Percentiles rank a stretch among this genome's conserved stretches.
phyloP scores from a whole-genome alignment of 2,113 vertebrate species.

The Pimephales promelas region DNA sequence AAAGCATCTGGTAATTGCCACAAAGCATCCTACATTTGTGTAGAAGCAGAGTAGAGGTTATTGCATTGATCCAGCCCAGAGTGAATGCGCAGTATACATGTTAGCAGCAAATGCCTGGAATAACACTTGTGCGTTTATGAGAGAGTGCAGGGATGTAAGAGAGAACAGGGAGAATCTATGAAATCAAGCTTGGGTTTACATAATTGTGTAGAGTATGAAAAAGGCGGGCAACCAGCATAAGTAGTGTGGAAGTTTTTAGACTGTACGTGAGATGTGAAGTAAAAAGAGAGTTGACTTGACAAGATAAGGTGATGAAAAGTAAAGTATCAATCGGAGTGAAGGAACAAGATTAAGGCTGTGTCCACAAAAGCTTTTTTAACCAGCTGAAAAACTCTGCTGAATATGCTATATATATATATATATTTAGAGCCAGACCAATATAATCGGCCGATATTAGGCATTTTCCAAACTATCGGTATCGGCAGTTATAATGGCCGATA shows the following conservation, averaged over 20 bases:
- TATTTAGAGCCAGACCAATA: too few relatives aligned
- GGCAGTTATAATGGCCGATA: too few relatives aligned
- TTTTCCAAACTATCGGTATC: too few relatives aligned
- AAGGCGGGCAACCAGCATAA: background rate
- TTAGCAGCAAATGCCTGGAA: background rate
- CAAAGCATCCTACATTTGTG: background rate
- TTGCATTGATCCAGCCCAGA: background rate
- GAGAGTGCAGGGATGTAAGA: background rate
- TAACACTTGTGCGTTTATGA: background rate
- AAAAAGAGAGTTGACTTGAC: background rate
- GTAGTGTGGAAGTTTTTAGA: background rate
- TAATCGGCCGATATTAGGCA: too few relatives aligned
- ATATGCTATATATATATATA: too few relatives aligned
- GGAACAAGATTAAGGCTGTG: background rate
- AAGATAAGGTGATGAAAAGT: background rate
- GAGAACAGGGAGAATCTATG: background rate
- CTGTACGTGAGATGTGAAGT: background rate
- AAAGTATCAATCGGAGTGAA: background rate
- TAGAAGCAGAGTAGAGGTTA: background rate
- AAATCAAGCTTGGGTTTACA: background rate
- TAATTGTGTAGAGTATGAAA: background rate
- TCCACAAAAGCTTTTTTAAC: too few relatives aligned
- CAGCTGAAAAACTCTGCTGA: too few relatives aligned
- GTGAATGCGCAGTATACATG: background rate
- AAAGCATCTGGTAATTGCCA: constrained; percentile 6